Evolutionary conservation across 2,888 invertebrate genomes (phyloP), one percentile per base, ranked within the genome.

Genomic region (Pyrrhosoma nymphula): DNA sequence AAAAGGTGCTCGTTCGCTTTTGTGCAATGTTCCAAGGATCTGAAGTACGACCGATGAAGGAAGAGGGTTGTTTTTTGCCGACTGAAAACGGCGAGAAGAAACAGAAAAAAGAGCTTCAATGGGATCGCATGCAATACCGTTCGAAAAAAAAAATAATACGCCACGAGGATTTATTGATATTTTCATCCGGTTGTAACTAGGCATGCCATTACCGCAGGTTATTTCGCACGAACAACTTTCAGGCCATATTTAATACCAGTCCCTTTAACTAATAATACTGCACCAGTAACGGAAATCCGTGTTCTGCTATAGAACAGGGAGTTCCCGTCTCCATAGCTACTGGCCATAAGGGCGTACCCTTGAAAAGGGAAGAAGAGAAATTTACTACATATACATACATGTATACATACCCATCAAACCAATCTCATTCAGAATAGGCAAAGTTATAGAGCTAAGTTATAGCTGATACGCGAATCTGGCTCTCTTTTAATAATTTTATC

Each of bases 151-250:
- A 47, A 47, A 47, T 47, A 47, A 47, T 47, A 47, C 47, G 47
- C 47, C 47, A 47, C 47, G 47, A 47, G 47, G 23, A 69, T 69
- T 23, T 69, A n/a, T 69, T n/a, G 69, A 69, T 69, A 69, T 69
- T 69, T 69, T 69, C 69, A 69, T 69, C 23, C n/a, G 69, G n/a
- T 69, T 69, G 47, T 69, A 69, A n/a, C 69, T 69, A 69, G 69
- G 23, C 23, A 69, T 69, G 69, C n/a, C 69, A 69, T 69, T n/a
- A 69, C 12, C 23, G 23, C 23, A 26, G 26, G n/a, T n/a, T n/a
- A 4, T 69, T 69, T 69, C 12, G n/a, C 69, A 69, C 12, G 69
- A 23, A n/a, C 23, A 69, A n/a, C 26, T n/a, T 26, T n/a, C n/a
- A 26, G 23, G 47, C 47, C 47, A 47, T 47, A 47, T 47, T 47